phyloP scores from a whole-genome alignment of 2,113 vertebrate genomes.

The Ramphastos sulfuratus region DNA sequence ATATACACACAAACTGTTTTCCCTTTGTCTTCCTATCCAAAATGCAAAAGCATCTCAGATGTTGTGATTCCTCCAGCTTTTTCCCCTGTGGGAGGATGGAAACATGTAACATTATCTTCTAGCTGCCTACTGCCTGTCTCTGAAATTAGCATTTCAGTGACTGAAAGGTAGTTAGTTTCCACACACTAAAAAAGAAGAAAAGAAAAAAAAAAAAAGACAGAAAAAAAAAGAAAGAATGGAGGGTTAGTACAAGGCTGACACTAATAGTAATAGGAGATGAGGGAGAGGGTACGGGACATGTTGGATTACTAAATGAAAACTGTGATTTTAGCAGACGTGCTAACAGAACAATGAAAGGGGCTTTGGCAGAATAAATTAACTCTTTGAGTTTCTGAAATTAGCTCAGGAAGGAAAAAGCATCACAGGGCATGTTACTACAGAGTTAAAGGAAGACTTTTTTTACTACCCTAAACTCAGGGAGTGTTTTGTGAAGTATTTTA shows the following conservation, averaged over 20 bases:
- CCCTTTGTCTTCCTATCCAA: constrained; percentile 71
- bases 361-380: constrained; percentile 41
- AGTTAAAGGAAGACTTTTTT: neutral
- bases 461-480: neutral
- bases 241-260: constrained; percentile 36
- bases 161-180: constrained; percentile 58
- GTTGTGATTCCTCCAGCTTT: constrained; percentile 66
- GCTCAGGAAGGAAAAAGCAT: constrained; percentile 2
- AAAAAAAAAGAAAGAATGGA: neutral
- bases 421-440: neutral
- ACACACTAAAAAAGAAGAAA: neutral
- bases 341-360: constrained; percentile 36
- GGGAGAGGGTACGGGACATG: neutral
- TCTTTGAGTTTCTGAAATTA: constrained; percentile 21
- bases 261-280: constrained; percentile 42
- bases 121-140: constrained; percentile 72
- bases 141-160: constrained; percentile 73
- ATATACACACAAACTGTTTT: constrained; percentile 42
- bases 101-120: constrained; percentile 75
- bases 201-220: neutral
- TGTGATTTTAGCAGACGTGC: constrained; percentile 35
- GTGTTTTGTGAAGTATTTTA: neutral
- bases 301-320: constrained; percentile 46
- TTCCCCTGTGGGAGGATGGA: constrained; percentile 61
- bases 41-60: constrained; percentile 67